A percentile compares a stretch with the other conserved stretches of the same genome.
These are phyloP conservation scores for Sussaba pulchella DNA, from an alignment of 2,888 invertebrate genomes.

Conservation along the genomic window DNA sequence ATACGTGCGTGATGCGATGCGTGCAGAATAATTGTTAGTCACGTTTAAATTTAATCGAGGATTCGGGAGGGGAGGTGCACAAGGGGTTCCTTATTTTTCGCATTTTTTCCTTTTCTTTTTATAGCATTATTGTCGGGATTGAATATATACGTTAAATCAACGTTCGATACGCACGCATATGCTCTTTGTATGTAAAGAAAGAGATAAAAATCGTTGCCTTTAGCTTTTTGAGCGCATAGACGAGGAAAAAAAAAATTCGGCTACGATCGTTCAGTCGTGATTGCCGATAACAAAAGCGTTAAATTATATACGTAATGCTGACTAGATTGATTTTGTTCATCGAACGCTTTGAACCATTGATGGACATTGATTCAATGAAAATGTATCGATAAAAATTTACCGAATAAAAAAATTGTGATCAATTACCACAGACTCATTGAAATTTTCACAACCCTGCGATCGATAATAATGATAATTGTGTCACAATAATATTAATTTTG, in stretches of 20 bases:
- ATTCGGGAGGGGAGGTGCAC: too few relatives aligned
- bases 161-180: slow-evolving; percentile 10
- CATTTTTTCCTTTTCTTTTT: slow-evolving; percentile 18
- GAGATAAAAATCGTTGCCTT: slow-evolving; percentile 42
- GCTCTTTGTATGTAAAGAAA: slow-evolving; percentile 3
- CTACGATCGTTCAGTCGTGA: slow-evolving; percentile 10
- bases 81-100: not conserved
- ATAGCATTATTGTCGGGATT: slow-evolving; percentile 63
- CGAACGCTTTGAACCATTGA: too few relatives aligned
- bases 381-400: too few relatives aligned
- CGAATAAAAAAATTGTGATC: too few relatives aligned
- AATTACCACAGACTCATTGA: too few relatives aligned
- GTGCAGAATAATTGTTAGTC: slow-evolving; percentile 11
- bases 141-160: slow-evolving; percentile 44
- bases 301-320: slow-evolving; percentile 54
- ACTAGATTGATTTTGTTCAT: slow-evolving; percentile 49
- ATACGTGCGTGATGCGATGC: slow-evolving; percentile 17
- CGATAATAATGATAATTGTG: not conserved
- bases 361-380: too few relatives aligned
- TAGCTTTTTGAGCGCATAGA: slow-evolving; percentile 3
- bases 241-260: slow-evolving; percentile 27
- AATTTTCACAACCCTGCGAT: too few relatives aligned
- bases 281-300: slow-evolving; percentile 46
- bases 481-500: not conserved
- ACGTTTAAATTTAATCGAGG: slow-evolving; percentile 1